Base-by-base conservation (phyloP, 2,888 invertebrate species). In the Danaus chrysippus region DNA sequence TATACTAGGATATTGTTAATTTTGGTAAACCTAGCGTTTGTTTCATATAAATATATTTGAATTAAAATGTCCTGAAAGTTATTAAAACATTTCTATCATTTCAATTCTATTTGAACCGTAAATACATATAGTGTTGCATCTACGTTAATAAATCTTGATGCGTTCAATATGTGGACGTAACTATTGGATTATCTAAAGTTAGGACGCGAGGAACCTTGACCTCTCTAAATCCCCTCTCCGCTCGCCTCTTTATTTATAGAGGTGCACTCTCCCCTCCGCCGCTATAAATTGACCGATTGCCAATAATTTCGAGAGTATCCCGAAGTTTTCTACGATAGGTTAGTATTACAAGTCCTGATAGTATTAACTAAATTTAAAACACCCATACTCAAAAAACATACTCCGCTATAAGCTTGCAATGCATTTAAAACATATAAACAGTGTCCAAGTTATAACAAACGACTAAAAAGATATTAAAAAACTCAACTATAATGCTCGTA, bases 211-310 rank as follows among this genome's bases (percentile, higher is more conserved):
- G 23, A 34, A 46, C 46, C 46, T 46, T 46, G 46, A 46, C 46
- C 46, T 46, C 46, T 46, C 13, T 46, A 46, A 46, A 46, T 46
- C 46, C 46, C n/a, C 10, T 10, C 17, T 49, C 49, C n/a, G 5
- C 49, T 17, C 17, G 12, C 17, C 10, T 17, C 49, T 49, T 17
- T 17, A 49, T 17, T 17, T 49, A 17, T 17, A 11, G 23, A 34
- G 23, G 23, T 34, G 23, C 10, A 17, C 49, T 17, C 17, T 17
- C 11, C 17, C 49, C 49, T 49, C 49, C 11, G 17, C 49, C 17
- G 10, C 49, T 17, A 49, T 49, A 49, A 49, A 49, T 49, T 17
- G 49, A 17, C 17, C 17, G 49, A 49, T 49, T 49, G 49, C 49
- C 49, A 49, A 49, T 49, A 49, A 15, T 49, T 49, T 49, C 17